Percentiles rank a stretch among this genome's conserved stretches.
Conservation (phyloP, 2,113 vertebrate species). For the Pseudonaja textilis region DNA sequence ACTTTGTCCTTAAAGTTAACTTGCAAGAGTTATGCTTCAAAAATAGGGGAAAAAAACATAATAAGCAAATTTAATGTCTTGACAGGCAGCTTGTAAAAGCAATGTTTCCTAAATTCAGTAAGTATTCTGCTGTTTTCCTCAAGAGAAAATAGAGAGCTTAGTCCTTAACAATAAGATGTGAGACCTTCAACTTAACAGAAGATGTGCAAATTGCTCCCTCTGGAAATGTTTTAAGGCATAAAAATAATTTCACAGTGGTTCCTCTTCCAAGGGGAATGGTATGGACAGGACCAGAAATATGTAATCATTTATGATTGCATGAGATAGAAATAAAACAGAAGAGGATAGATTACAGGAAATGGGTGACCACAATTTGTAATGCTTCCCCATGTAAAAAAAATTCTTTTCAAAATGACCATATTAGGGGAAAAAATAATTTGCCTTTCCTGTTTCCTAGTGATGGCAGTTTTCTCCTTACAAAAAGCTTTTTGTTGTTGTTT, state of each 20-base stretch:
- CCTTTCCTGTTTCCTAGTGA: not conserved
- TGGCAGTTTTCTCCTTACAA: not conserved
- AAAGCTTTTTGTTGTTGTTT: not conserved
- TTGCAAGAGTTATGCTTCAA: not conserved
- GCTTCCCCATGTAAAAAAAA: not conserved
- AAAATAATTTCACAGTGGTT: not conserved
- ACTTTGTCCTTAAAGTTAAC: constrained; percentile 15
- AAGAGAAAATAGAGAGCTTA: not conserved
- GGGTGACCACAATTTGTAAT: not conserved
- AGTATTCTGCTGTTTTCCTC: not conserved
- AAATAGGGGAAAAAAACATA: not conserved
- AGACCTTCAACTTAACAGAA: not conserved
- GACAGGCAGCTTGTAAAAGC: not conserved
- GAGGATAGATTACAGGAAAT: not conserved
- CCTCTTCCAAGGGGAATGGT: not conserved
- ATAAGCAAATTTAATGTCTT: not conserved
- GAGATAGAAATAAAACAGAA: not conserved
- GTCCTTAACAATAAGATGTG: not conserved
- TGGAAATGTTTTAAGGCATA: not conserved
- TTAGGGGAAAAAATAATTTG: not conserved
- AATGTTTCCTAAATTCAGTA: not conserved
- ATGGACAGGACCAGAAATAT: not conserved
- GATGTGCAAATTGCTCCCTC: too few relatives aligned
- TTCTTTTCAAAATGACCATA: not conserved
- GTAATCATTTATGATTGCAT: not conserved